Conservation (phyloP, 1,140 invertebrate species). For the Drosophila sechellia region DNA sequence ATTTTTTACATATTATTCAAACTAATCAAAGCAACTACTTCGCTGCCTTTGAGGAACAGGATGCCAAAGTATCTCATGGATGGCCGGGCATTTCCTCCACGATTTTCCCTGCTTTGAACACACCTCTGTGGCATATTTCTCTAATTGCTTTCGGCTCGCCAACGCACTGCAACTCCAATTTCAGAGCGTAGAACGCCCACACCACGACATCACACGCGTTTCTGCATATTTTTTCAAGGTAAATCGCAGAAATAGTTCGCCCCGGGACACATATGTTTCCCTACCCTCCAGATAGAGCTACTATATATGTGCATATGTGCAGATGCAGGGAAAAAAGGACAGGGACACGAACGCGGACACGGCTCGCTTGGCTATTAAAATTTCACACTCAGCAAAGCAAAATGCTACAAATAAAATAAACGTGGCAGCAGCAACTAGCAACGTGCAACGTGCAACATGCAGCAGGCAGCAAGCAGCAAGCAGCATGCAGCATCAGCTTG, state of each 20-base stretch:
- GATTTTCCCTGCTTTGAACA: not conserved
- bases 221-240: slow-evolving; percentile 73
- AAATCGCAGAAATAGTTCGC: slow-evolving; percentile 74
- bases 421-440: slow-evolving; percentile 53
- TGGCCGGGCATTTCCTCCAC: not conserved
- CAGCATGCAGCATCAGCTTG: slow-evolving; percentile 52
- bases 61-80: slow-evolving; percentile 17
- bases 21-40: too few species aligned
- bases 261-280: slow-evolving; percentile 57
- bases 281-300: slow-evolving; percentile 36
- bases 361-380: slow-evolving; percentile 81
- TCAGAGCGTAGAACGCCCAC: slow-evolving; percentile 42
- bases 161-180: slow-evolving; percentile 39
- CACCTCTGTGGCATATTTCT: slow-evolving; percentile 35
- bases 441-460: slow-evolving; percentile 27
- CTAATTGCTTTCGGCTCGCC: slow-evolving; percentile 36
- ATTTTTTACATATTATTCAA: too few species aligned
- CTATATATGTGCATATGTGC: too few species aligned
- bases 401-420: slow-evolving; percentile 82
- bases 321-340: slow-evolving; percentile 3
- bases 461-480: slow-evolving; percentile 54
- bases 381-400: slow-evolving; percentile 82
- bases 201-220: slow-evolving; percentile 29
- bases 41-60: not conserved
- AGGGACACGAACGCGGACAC: slow-evolving; percentile 61